These are phyloP conservation scores for Natator depressus DNA, from an alignment of 2,113 vertebrate species.

Conservation along the genomic window DNA sequence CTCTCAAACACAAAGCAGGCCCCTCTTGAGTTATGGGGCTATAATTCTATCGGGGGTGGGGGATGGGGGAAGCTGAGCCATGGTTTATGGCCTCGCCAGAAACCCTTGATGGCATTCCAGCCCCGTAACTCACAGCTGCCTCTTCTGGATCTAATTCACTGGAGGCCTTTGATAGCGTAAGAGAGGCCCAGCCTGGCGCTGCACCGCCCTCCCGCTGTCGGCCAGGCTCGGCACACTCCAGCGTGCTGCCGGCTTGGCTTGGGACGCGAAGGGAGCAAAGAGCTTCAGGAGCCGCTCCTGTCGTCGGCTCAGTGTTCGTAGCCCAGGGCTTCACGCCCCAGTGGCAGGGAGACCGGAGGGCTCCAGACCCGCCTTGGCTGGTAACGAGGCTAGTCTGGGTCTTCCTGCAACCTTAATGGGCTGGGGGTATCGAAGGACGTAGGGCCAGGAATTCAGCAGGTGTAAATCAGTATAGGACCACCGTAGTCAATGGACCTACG, in stretches of 20 bases:
- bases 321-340: background rate
- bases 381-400: background rate
- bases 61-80: background rate
- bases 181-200: background rate
- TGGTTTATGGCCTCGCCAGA: conserved; percentile 72
- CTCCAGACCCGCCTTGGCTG: background rate
- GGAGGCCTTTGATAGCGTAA: conserved; percentile 33
- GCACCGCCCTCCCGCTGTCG: background rate
- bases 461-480: background rate
- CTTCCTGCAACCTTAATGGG: background rate
- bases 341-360: background rate
- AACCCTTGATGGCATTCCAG: conserved; percentile 74
- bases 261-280: background rate
- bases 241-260: background rate
- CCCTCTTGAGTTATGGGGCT: conserved; percentile 25
- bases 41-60: conserved; percentile 11
- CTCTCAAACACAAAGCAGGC: conserved; percentile 41
- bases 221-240: conserved; percentile 49
- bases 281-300: fast-evolving
- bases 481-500: background rate
- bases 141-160: conserved; percentile 62
- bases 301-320: background rate
- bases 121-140: conserved; percentile 67
- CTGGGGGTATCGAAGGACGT: background rate
- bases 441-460: background rate